Evolutionary conservation across 2,113 vertebrate species (phyloP), one percentile per base, ranked within the genome.

Genomic region (Eubucco bourcierii): DNA sequence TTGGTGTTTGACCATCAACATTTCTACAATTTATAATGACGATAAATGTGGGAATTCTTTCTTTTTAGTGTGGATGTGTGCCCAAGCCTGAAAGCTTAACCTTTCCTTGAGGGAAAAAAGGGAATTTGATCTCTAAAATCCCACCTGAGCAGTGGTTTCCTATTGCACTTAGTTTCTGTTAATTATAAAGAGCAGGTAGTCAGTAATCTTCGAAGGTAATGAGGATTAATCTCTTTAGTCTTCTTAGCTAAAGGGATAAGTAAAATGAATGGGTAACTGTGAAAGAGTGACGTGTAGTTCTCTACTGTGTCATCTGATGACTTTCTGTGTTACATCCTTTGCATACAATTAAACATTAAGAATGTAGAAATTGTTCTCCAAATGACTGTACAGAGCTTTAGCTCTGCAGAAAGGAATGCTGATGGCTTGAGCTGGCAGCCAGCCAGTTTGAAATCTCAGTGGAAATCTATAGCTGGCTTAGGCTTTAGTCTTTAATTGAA

Each of bases 401-500:
- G 9, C 24, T 74, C 72, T 41, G 83, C 73, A 92, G 87, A 76
- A 95, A 80, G 79, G 29, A 84, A 77, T 47, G 73, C 41, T 20
- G 67, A 73, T 84, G 75, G 33, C 73, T 95, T 87, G 70, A 80
- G 44, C 44, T 95, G 94, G 95, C 95, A 60, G 56, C 9, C 55
- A 50, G 83, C 86, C 93, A 91, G 58, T 41, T 67, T 75, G 80
- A 2, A 95, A 88, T 88, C 80, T 95, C 83, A 60, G 74, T 78
- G 84, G 75, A 91, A 84, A 95, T 87, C 71, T 59, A 10, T 63
- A 60, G 58, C 79, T 81, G 46, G 53, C 74, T 89, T 94, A 81
- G 66, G 79, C 50, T 89, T 95, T 55, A 79, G 50, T 80, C 67
- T 90, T 63, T 95, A 94, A 94, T 93, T 88, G 81, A 93, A 96